Percentiles rank a stretch among this genome's conserved stretches.
These are phyloP conservation scores for Anoura caudifer DNA, from an alignment of 2,113 vertebrate genomes.

Conservation along the genomic window DNA sequence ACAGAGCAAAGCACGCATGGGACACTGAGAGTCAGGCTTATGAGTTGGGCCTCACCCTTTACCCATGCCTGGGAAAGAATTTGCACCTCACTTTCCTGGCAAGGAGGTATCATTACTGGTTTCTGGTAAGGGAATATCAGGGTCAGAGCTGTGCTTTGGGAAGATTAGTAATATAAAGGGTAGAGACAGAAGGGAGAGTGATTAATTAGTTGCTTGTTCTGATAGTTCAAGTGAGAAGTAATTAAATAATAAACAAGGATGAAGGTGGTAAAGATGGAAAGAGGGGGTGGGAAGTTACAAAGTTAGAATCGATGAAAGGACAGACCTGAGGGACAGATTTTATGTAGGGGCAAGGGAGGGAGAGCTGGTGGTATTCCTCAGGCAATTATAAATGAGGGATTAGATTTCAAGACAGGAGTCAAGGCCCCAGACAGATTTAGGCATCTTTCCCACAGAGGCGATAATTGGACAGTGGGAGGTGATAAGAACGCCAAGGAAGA, in stretches of 20 bases:
- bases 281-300: not conserved
- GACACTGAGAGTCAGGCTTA: not conserved
- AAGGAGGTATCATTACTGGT: not conserved
- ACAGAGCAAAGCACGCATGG: accelerated
- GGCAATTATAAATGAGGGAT: not conserved
- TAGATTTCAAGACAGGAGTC: constrained; percentile 33
- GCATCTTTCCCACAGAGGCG: constrained; percentile 44
- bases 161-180: not conserved
- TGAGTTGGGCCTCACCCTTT: not conserved
- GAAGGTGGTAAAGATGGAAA: not conserved
- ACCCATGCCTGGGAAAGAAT: not conserved
- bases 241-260: not conserved
- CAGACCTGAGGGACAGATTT: not conserved
- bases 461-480: constrained; percentile 53
- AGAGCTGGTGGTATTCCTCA: not conserved
- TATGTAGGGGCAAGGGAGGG: not conserved
- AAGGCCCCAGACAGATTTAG: constrained; percentile 4
- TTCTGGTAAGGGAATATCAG: not conserved
- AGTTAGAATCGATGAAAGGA: constrained; percentile 11
- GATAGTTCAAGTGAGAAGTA: not conserved
- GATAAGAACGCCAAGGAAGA: not conserved
- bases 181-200: not conserved
- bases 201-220: not conserved
- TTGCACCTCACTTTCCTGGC: not conserved
- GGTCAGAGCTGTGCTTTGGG: not conserved